Percentiles rank a stretch among this genome's conserved stretches.
Evolutionary conservation across 2,113 vertebrate species (phyloP).

Genomic region (Plestiodon gilberti): DNA sequence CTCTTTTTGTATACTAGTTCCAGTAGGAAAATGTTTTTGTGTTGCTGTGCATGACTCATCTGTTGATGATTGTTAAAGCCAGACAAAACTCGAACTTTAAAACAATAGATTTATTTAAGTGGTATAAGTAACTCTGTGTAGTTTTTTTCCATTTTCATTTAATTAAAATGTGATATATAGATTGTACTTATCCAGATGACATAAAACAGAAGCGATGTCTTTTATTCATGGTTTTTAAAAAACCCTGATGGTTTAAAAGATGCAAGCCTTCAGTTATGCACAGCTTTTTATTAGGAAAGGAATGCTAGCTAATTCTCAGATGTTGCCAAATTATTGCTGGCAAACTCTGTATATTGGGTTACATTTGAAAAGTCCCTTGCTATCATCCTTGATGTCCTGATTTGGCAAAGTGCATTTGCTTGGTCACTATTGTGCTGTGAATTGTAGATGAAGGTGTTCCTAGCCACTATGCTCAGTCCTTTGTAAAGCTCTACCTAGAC

Average conservation of each 20-base stretch:
- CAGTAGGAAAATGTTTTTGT: background rate
- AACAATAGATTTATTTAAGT: background rate
- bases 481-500: background rate
- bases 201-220: background rate
- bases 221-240: background rate
- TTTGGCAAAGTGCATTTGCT: constrained; percentile 32
- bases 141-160: background rate
- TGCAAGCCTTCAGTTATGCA: background rate
- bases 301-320: background rate
- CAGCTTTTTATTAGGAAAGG: background rate
- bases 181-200: background rate
- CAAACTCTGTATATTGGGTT: background rate
- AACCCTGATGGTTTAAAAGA: background rate
- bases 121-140: background rate
- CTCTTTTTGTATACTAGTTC: background rate
- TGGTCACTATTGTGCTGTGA: constrained; percentile 11
- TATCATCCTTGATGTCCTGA: constrained; percentile 47
- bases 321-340: background rate
- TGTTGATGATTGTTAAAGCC: background rate
- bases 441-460: constrained; percentile 32
- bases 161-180: background rate
- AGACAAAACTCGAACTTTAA: background rate
- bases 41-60: background rate
- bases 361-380: background rate
- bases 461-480: background rate